phyloP scores from a whole-genome alignment of 2,113 vertebrate genomes.

The Eurystomus gularis region DNA sequence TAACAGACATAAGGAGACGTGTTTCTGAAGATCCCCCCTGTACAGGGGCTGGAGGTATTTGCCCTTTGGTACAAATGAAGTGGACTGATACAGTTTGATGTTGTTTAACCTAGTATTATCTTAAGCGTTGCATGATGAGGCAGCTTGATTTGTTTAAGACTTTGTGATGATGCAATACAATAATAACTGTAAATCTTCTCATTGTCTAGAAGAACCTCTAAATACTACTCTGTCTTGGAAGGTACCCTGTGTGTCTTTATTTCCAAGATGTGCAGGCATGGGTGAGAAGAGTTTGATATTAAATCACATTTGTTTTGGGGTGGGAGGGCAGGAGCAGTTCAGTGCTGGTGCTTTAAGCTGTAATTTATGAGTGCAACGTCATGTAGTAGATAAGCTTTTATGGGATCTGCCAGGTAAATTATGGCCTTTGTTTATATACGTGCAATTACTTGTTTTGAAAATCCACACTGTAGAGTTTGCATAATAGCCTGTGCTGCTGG shows the following conservation, averaged over 20 bases:
- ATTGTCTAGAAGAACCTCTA: conserved; percentile 1
- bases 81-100: neutral
- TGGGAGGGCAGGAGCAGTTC: neutral
- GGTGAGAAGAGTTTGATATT: neutral
- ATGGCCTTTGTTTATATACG: conserved; percentile 41
- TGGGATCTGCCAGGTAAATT: conserved; percentile 48
- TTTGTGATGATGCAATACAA: neutral
- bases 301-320: neutral
- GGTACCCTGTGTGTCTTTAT: neutral
- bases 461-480: neutral
- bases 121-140: neutral
- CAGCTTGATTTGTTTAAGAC: conserved; percentile 2
- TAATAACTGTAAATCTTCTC: neutral
- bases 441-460: conserved; percentile 62
- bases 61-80: neutral
- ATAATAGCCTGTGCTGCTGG: conserved; percentile 7
- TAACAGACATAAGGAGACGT: rapidly evolving
- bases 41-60: neutral
- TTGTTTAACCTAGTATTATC: neutral
- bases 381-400: conserved; percentile 36
- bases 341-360: neutral
- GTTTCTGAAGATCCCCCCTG: neutral
- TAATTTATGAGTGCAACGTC: conserved; percentile 49
- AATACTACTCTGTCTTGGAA: neutral
- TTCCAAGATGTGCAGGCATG: neutral